Base-by-base conservation (phyloP, 2,888 invertebrate genomes). In the Diogma glabrata region DNA sequence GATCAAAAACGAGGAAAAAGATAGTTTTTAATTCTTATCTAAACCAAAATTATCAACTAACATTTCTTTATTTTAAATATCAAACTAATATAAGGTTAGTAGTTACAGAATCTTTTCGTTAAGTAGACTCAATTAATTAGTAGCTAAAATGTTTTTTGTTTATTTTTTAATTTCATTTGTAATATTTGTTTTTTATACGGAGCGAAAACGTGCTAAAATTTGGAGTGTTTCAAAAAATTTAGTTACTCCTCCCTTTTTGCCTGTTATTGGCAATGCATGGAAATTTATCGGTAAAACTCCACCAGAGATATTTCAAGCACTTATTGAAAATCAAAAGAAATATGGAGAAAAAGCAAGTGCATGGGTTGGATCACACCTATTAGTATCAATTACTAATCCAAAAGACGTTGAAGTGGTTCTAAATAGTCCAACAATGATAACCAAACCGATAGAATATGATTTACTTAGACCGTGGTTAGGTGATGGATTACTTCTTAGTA, bases 401-500 rank as follows among this genome's bases (percentile, higher is more conserved):
- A 56, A 59, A 4, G 57, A 61, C 43, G 60, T 64, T 7, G 66
- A 67, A 10, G 54, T 56, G 1, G 36, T 68, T 43, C 60, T 68
- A 1, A 54, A 57, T 33, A 48, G 48, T 30, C 19, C 30, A 2
- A 60, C 60, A 51, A 51, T 72, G 36, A 72, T 76, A 30, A 75
- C 75, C 38, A 82, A 82, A 64, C 74, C 75, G 2, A 63, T 60
- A 23, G 72, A 75, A 1, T 78, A 78, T 57, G 60, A 64, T 3
- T 67, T 66, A 2, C 49, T 77, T 9, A 62, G 63, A 23, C 67
- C 72, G 0, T 77, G 77, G 77, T 64, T 77, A 2, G 71, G 74
- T 10, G 70, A 75, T 51, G 79, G 80, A 2, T 69, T 80, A 0
- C 69, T 80, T 0, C 73, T 76, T 2, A 73, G 77, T 20, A 61